Evolutionary conservation across 1,140 invertebrate genomes (phyloP), one percentile per base, ranked within the genome.

Genomic region (Halesus radiatus): DNA sequence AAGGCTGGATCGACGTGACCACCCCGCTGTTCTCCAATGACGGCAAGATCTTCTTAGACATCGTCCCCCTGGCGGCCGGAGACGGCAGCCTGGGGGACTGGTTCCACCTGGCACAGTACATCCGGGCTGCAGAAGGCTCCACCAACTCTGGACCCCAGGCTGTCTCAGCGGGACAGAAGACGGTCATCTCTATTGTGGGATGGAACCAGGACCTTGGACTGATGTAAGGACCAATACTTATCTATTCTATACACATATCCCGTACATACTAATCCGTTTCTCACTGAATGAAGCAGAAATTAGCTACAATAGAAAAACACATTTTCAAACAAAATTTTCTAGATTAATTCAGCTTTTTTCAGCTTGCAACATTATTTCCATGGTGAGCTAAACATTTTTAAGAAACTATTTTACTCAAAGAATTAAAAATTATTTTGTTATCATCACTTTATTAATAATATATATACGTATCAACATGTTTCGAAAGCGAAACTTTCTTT

Each of bases 161-260:
- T n/a, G n/a, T 81, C 62, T 56, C 73, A 3, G 18, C 16, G 1
- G 91, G 91, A 77, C 81, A 86, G 6, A 89, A 86, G 50, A 91
- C 91, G 23, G 88, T 89, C 23, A 86, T 87, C 8, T 85, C 83
- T 7, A 89, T 87, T 32, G 87, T 91, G 4, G 88, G 89, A 6
- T 88, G 88, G 86, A 88, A 92, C 54, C 66, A 89, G 52, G 85
- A 86, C n/a, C 86, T 86, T 15, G 88, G 91, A 83, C 86, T 86
- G 3, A 85, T 87, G 56, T 86, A 79, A 66, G 83, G 68, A 29
- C 83, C 56, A 79, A 60, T 58, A 70, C 22, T 29, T 29, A 60
- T 20, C 56, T 60, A 18, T 37, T 37, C 7, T 4, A 37, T 7
- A 37, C 26, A 37, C 32, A 37, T 37, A 37, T 29, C 26, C 26